Evolutionary conservation across 2,888 invertebrate species (phyloP).

Genomic region (Bimastos eiseni): DNA sequence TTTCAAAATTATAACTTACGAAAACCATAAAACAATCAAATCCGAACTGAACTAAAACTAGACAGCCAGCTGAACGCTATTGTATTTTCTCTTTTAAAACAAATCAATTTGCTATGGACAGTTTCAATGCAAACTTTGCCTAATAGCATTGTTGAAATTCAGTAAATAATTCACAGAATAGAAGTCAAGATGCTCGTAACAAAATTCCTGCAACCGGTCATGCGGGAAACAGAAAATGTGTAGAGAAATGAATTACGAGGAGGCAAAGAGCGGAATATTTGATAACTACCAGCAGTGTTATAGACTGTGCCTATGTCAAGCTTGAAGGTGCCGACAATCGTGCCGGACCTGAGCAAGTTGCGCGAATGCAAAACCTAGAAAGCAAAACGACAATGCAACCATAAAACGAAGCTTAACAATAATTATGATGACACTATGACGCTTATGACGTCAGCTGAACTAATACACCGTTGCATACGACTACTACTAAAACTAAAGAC

Average conservation of each 20-base stretch:
- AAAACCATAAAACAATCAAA: not conserved
- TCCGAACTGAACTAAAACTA: not conserved
- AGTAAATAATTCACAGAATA: not conserved
- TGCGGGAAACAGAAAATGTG: not conserved
- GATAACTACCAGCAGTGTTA: conserved; percentile 69
- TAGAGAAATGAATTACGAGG: not conserved
- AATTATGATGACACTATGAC: not conserved
- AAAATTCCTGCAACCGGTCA: not conserved
- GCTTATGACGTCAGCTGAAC: not conserved
- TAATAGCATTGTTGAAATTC: not conserved
- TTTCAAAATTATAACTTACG: not conserved
- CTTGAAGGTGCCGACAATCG: conserved; percentile 71
- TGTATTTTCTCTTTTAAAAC: not conserved
- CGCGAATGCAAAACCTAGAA: conserved; percentile 79
- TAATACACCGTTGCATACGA: not conserved
- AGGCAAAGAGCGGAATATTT: not conserved
- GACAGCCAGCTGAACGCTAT: not conserved
- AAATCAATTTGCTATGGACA: not conserved
- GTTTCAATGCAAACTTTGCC: no score
- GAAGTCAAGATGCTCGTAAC: not conserved
- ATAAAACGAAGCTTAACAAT: not conserved
- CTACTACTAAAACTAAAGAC: not conserved
- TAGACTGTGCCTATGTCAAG: conserved; percentile 75
- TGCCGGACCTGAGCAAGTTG: conserved; percentile 79
- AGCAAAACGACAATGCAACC: not conserved